Base-by-base conservation (phyloP, 2,797 vertebrate genomes). In the Buphagus erythrorhynchus region DNA sequence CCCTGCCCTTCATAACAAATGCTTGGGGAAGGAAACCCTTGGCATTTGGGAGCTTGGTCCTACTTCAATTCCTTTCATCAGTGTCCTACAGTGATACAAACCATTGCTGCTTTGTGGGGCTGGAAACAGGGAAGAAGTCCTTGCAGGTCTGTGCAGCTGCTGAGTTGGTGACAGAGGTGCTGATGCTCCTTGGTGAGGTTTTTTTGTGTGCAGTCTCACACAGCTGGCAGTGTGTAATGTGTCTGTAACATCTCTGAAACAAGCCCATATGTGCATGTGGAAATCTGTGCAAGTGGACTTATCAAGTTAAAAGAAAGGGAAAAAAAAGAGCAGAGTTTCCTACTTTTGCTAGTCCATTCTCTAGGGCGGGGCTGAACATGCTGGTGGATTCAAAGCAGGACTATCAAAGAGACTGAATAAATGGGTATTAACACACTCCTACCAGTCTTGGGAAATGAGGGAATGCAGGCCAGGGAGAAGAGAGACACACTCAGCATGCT, bases 221-320 rank as follows among this genome's bases (percentile, higher is more conserved):
- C 0, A n/a, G 54, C 51, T 73, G 22, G 33, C 35, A 36, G 52
- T 0, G 5, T 45, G 54, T 16, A n/a, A 16, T 2, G 26, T 46
- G 62, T 24, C 67, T 59, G 76, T n/a, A 42, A 42, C 1, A 1
- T 12, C 51, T 55, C 87, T 63, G 82, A 74, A 76, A 82, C 0
- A 3, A 59, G 36, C 16, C 6, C 0, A 2, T 7, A 21, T 1
- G 13, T 24, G 73, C 35, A 61, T 1, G 1, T 29, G 42, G 73
- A 46, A 55, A 35, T 42, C 38, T 25, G 4, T 68, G 77, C 43
- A 58, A 72, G 40, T 17, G 26, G 40, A 45, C 0, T 26, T 33
- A 69, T 63, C 4, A 21, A 59, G 33, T 24, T 2, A 67, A 83
- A 85, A 55, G 21, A 28, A 48, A 67, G n/a, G 24, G 1, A 1